Evolutionary conservation across 2,113 vertebrate species (phyloP).

Genomic region (Romanogobio albipinnatus): DNA sequence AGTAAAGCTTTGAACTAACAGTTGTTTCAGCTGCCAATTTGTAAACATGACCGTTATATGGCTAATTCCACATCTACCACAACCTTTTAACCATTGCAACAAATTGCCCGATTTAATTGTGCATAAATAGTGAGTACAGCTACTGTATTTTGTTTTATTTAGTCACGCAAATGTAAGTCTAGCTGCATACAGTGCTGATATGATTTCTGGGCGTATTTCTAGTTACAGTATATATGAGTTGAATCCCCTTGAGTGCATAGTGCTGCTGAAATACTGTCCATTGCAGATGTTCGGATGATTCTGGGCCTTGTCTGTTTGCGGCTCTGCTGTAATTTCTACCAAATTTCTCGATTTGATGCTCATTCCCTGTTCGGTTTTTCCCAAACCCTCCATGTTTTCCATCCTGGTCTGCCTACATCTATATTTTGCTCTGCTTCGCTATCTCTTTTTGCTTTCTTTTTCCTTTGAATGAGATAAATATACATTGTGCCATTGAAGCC

Average conservation of each 20-base stretch:
- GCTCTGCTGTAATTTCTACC: slow-evolving; percentile 22
- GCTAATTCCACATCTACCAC: slow-evolving; percentile 45
- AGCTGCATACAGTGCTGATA: not conserved
- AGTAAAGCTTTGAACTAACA: slow-evolving; percentile 72
- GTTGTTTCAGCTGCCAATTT: slow-evolving; percentile 55
- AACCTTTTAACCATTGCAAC: slow-evolving; percentile 34
- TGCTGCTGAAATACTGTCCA: not conserved
- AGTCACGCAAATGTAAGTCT: not conserved
- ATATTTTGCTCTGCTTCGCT: slow-evolving; percentile 21
- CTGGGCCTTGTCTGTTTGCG: slow-evolving; percentile 1
- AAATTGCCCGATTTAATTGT: slow-evolving; percentile 30
- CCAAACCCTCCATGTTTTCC: not conserved
- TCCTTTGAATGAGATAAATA: slow-evolving; percentile 54
- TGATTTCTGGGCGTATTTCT: not conserved
- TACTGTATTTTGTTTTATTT: slow-evolving; percentile 14
- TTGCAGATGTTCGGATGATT: slow-evolving; percentile 17
- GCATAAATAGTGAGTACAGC: slow-evolving; percentile 10
- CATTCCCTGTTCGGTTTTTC: not conserved
- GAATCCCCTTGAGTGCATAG: not conserved
- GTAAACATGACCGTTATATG: slow-evolving; percentile 59
- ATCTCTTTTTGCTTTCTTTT: slow-evolving; percentile 33
- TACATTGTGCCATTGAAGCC: slow-evolving; percentile 57
- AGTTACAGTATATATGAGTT: not conserved
- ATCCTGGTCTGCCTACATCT: slow-evolving; percentile 11
- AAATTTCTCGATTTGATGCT: slow-evolving; percentile 32